phyloP scores from a whole-genome alignment of 1,140 invertebrate genomes.

The Melanaphis sacchari region DNA sequence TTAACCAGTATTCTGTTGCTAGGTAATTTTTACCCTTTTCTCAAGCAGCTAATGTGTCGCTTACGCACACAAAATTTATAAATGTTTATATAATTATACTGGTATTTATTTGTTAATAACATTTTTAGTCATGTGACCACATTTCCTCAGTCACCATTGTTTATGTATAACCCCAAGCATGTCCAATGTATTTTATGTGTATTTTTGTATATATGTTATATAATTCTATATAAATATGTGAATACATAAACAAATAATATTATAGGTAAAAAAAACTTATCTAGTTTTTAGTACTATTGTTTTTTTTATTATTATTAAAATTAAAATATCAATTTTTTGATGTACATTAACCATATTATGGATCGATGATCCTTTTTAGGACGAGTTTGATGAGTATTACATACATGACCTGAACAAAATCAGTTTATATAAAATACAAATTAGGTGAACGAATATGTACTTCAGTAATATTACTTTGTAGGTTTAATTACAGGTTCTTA shows the following conservation, averaged over 20 bases:
- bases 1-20: conserved; percentile 48
- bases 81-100: background rate
- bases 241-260: conserved; percentile 54
- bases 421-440: conserved; percentile 55
- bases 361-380: conserved; percentile 29
- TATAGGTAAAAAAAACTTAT: conserved; percentile 51
- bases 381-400: conserved; percentile 53
- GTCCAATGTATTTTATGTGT: conserved; percentile 48
- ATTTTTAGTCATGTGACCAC: conserved; percentile 48
- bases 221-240: conserved; percentile 50
- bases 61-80: conserved; percentile 29
- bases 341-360: conserved; percentile 42
- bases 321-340: conserved; percentile 17
- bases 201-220: conserved; percentile 53
- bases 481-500: conserved; percentile 50
- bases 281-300: conserved; percentile 53
- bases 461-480: conserved; percentile 52
- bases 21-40: conserved; percentile 38
- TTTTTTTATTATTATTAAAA: conserved; percentile 25
- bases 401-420: conserved; percentile 57
- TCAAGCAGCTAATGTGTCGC: conserved; percentile 3
- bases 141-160: conserved; percentile 54
- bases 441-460: conserved; percentile 48
- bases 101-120: conserved; percentile 28
- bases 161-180: conserved; percentile 49